Evolutionary conservation across 2,113 vertebrate genomes (phyloP).

Genomic region (Megaceryle maxima): DNA sequence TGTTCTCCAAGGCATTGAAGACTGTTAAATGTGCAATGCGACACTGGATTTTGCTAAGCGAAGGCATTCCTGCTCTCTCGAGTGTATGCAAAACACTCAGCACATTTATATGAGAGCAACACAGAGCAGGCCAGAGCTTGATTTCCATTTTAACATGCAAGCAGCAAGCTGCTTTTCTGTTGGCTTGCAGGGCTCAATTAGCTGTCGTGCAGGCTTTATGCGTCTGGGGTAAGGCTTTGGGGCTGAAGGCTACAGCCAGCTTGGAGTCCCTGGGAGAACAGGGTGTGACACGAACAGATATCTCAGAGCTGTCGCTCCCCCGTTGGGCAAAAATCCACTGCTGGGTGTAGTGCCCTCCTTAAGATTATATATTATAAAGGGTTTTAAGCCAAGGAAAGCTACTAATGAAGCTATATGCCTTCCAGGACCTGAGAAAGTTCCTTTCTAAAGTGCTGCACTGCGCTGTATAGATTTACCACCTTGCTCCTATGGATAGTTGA

Average conservation of each 20-base stretch:
- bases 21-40: not conserved
- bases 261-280: not conserved
- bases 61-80: not conserved
- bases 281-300: not conserved
- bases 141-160: not conserved
- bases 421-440: not conserved
- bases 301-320: not conserved
- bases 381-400: not conserved
- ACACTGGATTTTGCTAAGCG: not conserved
- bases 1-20: constrained; percentile 15
- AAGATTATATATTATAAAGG: not conserved
- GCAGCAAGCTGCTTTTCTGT: constrained; percentile 1
- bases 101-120: not conserved
- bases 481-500: not conserved
- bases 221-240: not conserved
- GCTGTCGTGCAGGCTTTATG: not conserved
- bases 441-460: not conserved
- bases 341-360: not conserved
- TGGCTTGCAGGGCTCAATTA: not conserved
- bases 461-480: not conserved
- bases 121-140: not conserved
- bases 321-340: not conserved
- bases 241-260: not conserved
- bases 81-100: not conserved
- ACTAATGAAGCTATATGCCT: not conserved